Percentiles rank a stretch among this genome's conserved stretches.
Evolutionary conservation across 2,113 vertebrate genomes (phyloP).

Genomic region (western clawed frog (Xenopus tropicalis)): DNA sequence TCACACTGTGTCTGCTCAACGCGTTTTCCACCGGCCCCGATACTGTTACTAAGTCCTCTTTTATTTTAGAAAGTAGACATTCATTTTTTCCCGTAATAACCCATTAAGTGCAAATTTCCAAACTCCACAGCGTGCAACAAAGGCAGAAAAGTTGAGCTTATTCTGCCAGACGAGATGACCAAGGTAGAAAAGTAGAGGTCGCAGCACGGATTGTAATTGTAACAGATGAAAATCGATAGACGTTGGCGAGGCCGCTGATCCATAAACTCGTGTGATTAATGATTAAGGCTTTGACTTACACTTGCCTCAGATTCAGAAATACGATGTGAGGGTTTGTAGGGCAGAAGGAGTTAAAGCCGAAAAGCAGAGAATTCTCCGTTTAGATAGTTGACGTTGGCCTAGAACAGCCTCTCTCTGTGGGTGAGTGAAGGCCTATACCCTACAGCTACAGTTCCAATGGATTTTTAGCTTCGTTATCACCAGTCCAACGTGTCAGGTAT

Average conservation of each 20-base stretch:
- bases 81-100: no score
- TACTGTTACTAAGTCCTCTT: no score
- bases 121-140: not conserved
- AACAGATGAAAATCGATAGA: not conserved
- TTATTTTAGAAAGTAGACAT: no score
- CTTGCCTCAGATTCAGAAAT: not conserved
- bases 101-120: not conserved
- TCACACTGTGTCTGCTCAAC: no score
- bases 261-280: not conserved
- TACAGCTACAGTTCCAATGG: slow-evolving; percentile 49
- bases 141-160: not conserved
- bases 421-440: slow-evolving; percentile 55
- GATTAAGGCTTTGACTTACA: not conserved
- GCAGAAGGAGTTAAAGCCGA: not conserved
- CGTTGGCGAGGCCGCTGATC: not conserved
- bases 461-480: slow-evolving; percentile 53
- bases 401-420: slow-evolving; percentile 29
- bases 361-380: not conserved
- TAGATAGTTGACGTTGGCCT: not conserved
- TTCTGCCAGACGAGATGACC: not conserved
- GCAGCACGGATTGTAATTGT: not conserved
- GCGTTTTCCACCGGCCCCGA: no score
- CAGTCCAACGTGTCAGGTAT: slow-evolving; percentile 37
- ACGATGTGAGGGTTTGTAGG: not conserved
- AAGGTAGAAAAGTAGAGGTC: not conserved